Conservation (phyloP, 2,888 invertebrate genomes). For the Lycia hirtaria region DNA sequence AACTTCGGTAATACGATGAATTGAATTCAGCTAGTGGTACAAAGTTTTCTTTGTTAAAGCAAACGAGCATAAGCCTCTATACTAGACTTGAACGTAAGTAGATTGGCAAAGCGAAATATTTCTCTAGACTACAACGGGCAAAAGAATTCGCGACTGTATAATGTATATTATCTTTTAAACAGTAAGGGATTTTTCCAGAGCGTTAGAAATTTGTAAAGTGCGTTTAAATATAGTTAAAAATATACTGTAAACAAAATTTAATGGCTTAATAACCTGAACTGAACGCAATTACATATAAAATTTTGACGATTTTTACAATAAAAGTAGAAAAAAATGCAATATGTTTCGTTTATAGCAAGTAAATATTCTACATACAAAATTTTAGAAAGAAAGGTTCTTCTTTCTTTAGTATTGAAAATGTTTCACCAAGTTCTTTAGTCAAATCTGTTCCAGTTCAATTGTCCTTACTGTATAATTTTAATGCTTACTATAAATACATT, state of each 20-base stretch:
- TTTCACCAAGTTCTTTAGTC: background rate
- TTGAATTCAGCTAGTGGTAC: constrained; percentile 11
- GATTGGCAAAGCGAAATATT: constrained; percentile 49
- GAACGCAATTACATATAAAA: too few relatives aligned
- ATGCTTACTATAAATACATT: constrained; percentile 1
- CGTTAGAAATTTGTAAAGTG: too few relatives aligned
- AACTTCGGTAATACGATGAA: constrained; percentile 26
- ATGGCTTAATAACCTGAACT: too few relatives aligned
- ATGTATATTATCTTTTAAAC: background rate
- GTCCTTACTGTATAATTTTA: constrained; percentile 10
- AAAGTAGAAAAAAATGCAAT: too few relatives aligned
- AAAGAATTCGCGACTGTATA: constrained; percentile 5
- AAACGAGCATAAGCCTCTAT: constrained; percentile 32
- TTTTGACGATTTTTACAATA: too few relatives aligned
- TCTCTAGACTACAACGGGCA: constrained; percentile 34
- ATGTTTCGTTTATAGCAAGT: too few relatives aligned
- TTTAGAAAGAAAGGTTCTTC: too few relatives aligned
- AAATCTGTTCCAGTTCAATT: background rate
- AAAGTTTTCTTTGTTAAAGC: constrained; percentile 37
- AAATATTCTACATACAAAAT: too few relatives aligned
- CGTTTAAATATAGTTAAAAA: too few relatives aligned
- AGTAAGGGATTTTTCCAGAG: too few relatives aligned
- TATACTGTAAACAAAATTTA: too few relatives aligned
- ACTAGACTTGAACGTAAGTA: constrained; percentile 42
- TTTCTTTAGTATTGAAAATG: background rate